Evolutionary conservation across 1,140 invertebrate species (phyloP).

Genomic region (Brevipalpus yothersi): DNA sequence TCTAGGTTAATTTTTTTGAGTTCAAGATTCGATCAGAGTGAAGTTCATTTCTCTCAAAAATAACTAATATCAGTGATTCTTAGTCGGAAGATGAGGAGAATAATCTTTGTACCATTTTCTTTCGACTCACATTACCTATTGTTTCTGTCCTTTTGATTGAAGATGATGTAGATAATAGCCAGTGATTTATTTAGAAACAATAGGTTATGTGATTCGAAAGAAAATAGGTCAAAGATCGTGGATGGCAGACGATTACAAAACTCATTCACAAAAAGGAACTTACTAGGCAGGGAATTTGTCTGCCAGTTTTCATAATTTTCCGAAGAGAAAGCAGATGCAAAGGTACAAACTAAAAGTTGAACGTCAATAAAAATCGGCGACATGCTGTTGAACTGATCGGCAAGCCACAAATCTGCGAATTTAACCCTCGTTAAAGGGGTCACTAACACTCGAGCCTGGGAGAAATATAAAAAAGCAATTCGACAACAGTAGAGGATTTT

Average conservation of each 20-base stretch:
- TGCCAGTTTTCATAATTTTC: neutral
- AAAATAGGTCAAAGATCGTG: no score
- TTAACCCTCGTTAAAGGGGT: conserved; percentile 85
- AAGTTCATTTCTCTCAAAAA: no score
- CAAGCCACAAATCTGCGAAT: conserved; percentile 99
- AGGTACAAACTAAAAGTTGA: conserved; percentile 56
- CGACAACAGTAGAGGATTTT: conserved; percentile 1
- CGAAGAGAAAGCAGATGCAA: conserved; percentile 16
- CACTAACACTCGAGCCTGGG: conserved; percentile 47
- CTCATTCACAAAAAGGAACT: no score
- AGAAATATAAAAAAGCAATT: conserved; percentile 19
- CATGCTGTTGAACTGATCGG: conserved; percentile 90
- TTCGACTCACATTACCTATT: no score
- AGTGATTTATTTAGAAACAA: neutral
- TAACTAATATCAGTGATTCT: no score
- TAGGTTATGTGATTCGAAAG: neutral
- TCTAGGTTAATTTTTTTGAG: no score
- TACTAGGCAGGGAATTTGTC: neutral
- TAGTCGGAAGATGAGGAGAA: no score
- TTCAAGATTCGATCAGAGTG: no score
- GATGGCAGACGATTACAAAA: no score
- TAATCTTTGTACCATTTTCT: no score
- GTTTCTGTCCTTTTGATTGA: no score
- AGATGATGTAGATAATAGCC: no score
- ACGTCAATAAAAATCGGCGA: conserved; percentile 70